Base-by-base conservation (phyloP, 2,888 invertebrate species). In the Brenthis daphne region DNA sequence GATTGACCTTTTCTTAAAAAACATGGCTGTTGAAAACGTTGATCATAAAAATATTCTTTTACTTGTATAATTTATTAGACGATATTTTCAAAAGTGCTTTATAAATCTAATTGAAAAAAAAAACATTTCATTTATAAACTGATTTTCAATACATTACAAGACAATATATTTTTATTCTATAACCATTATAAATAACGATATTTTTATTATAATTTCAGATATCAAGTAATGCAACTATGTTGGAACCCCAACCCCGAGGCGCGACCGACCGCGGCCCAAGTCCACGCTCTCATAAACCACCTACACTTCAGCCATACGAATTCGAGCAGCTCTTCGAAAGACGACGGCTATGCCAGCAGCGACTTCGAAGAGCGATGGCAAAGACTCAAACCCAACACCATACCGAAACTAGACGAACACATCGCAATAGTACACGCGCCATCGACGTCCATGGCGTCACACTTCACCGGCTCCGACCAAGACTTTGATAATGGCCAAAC, bases 301-400 rank as follows among this genome's bases (percentile, higher is more conserved):
- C 84, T 94, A 50, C 82, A 87, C 77, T 80, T 80, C 43, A 84
- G 89, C 20, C 91, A 89, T 73, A 78, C 81, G 24, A 81, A 75
- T 51, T 70, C 78, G 11, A 74, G 69, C 57, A 76, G 76, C 14
- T 71, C 77, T 20, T 68, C 83, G 2, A 78, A 73, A n/a, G 80
- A 80, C 76, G 81, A 82, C 69, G 82, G 81, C 57, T 82, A 82
- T 74, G 80, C 79, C 55, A 83, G 80, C 76, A 81, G 88, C 4
- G 93, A 96, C 82, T 97, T 97, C 82, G 96, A 96, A 77, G 93
- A 93, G 56, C 94, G 96, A 66, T 97, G 97, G 96, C 95, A 96
- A 76, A 92, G 90, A 33, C 92, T 95, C 74, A 95, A 95, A 81
- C 95, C 96, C 16, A 96, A 96, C 83, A 85, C 90, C 53, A 94